Evolutionary conservation across 2,888 invertebrate genomes (phyloP).

Genomic region (Drosophila setosimentum): DNA sequence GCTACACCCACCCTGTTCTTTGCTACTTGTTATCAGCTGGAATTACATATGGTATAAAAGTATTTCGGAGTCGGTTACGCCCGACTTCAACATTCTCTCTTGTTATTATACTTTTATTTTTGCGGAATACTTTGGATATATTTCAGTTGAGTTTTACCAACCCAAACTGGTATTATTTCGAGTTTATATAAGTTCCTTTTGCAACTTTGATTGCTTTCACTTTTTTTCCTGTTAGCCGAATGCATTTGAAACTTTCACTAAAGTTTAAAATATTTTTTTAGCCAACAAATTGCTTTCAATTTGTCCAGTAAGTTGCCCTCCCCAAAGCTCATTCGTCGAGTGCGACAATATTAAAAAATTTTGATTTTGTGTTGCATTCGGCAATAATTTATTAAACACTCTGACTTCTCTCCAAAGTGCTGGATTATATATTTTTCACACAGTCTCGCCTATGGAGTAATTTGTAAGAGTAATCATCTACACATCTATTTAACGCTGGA

Average conservation of each 20-base stretch:
- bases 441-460: not conserved
- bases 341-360: conserved; percentile 17
- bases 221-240: conserved; percentile 19
- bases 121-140: not conserved
- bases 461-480: not conserved
- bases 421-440: not conserved
- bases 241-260: conserved; percentile 24
- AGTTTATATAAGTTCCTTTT: not conserved
- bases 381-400: conserved; percentile 44
- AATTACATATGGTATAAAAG: no score
- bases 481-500: conserved; percentile 13
- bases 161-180: not conserved
- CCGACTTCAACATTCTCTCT: no score
- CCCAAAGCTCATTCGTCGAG: conserved; percentile 35
- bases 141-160: not conserved
- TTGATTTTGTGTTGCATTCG: conserved; percentile 16
- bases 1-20: no score
- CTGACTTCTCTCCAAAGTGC: not conserved
- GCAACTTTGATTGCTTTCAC: conserved; percentile 14
- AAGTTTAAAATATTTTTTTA: conserved; percentile 21
- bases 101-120: not conserved
- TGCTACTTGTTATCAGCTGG: no score
- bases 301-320: conserved; percentile 16
- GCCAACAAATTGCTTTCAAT: conserved; percentile 24
- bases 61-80: no score